phyloP scores from a whole-genome alignment of 1,140 invertebrate species.

The Paralvinella palmiformis region DNA sequence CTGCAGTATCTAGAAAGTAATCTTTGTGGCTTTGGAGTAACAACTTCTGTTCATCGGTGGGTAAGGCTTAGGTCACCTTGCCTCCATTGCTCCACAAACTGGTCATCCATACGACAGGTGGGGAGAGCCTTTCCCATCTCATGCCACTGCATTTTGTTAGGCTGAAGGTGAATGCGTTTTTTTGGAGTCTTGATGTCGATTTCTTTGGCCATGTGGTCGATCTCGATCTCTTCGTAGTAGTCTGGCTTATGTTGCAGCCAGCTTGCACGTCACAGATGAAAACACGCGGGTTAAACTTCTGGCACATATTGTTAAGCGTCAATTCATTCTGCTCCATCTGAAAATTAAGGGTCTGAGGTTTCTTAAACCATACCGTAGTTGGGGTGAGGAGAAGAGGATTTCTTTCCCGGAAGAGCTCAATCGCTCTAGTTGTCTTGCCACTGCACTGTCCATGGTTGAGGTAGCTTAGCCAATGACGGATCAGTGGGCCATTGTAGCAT shows the following conservation, averaged over 20 bases:
- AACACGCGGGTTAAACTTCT: constrained; percentile 11
- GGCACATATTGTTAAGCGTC: constrained; percentile 13
- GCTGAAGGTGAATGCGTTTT: background rate
- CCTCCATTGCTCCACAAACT: too few species aligned
- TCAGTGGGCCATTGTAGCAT: background rate
- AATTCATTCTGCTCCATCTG: constrained; percentile 16
- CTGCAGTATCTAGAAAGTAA: background rate
- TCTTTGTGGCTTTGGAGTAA: constrained; percentile 11
- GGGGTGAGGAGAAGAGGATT: constrained; percentile 1
- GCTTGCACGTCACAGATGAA: constrained; percentile 4
- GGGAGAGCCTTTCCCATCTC: too few species aligned
- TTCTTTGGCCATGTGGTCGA: background rate
- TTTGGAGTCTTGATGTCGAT: background rate
- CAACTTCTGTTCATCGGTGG: background rate
- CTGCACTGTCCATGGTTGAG: background rate
- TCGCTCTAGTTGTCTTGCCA: background rate
- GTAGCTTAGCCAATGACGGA: background rate
- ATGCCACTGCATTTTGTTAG: background rate
- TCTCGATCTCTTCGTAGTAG: background rate
- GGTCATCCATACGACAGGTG: too few species aligned
- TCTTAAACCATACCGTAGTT: constrained; percentile 10
- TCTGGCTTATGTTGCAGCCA: background rate
- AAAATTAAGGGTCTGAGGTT: constrained; percentile 10
- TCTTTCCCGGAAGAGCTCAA: background rate
- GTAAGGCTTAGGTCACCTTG: constrained; percentile 10